Base-by-base conservation (phyloP, 2,113 vertebrate genomes). In the Acanthisitta chloris region DNA sequence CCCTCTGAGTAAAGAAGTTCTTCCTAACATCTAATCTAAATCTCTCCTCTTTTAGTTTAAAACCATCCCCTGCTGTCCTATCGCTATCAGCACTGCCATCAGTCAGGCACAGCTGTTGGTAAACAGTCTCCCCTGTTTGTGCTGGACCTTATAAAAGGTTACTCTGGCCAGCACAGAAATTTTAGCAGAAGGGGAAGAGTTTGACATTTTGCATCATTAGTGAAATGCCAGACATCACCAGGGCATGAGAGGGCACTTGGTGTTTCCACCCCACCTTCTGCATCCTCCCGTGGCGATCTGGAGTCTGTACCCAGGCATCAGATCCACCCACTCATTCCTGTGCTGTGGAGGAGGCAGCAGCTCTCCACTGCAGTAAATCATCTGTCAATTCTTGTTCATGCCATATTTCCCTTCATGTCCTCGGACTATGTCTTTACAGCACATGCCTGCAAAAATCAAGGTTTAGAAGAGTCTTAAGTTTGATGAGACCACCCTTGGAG, bases 241-340 rank as follows among this genome's bases (percentile, higher is more conserved):
- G 38, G 74, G 91, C 81, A 71, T 3, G 6, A 62, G 81, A 79
- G n/a, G 57, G 67, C 67, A 74, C 19, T 24, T 1, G 0, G 25
- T 5, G 36, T 9, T 88, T 33, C 73, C 45, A 19, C 34, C 82
- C 36, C 40, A n/a, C 55, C 31, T 61, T 28, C 57, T 38, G 61
- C 43, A 49, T 38, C 55, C 42, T 76, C 28, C 26, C 0, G 0
- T 33, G 33, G n/a, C 26, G 12, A 33, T 14, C 0, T 20, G 49
- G 12, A 72, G 45, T 8, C 28, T 0, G 0, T 72, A 49, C 11
- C 31, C 48, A 24, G 25, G 36, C 38, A 28, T 14, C 18, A 38
- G 26, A 46, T 12, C 31, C 6, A 0, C 11, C 17, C 14, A 15
- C 42, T 45, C n/a, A 12, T 7, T 38, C 36, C 48, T 38, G 34